Percentiles rank a stretch among this genome's conserved stretches.
Evolutionary conservation across 64 coral and sea anemone genomes (phyloP).

Genomic region (Pocillopora verrucosa): DNA sequence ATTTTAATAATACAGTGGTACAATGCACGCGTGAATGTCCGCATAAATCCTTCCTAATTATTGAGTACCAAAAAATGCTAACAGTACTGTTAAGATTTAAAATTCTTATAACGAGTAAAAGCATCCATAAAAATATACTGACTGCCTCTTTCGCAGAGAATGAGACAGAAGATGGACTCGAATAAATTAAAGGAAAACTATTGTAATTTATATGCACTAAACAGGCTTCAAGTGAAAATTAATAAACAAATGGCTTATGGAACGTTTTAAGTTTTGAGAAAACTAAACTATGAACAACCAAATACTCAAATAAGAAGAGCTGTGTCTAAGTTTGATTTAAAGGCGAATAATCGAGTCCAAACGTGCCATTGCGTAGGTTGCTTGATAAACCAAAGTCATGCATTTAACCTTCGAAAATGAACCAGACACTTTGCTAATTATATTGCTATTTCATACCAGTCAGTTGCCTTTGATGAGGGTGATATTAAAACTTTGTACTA

Average conservation of each 20-base stretch:
- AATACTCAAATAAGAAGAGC: neutral
- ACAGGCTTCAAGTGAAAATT: neutral
- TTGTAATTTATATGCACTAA: slow-evolving; percentile 17
- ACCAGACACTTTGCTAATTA: too few species aligned
- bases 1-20: neutral
- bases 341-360: neutral
- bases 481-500: too few species aligned
- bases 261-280: neutral
- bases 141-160: neutral
- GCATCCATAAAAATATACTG: neutral
- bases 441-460: too few species aligned
- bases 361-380: neutral
- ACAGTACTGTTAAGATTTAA: neutral
- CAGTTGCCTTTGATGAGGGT: too few species aligned
- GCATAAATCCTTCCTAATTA: neutral
- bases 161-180: neutral
- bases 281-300: neutral
- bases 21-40: neutral
- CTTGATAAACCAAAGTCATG: neutral
- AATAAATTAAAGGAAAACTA: neutral
- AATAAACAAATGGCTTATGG: slow-evolving; percentile 12
- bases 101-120: neutral
- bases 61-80: neutral
- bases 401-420: too few species aligned
- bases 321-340: neutral